These are phyloP conservation scores for Leuctra nigra DNA, from an alignment of 2,888 invertebrate species.

Conservation along the genomic window DNA sequence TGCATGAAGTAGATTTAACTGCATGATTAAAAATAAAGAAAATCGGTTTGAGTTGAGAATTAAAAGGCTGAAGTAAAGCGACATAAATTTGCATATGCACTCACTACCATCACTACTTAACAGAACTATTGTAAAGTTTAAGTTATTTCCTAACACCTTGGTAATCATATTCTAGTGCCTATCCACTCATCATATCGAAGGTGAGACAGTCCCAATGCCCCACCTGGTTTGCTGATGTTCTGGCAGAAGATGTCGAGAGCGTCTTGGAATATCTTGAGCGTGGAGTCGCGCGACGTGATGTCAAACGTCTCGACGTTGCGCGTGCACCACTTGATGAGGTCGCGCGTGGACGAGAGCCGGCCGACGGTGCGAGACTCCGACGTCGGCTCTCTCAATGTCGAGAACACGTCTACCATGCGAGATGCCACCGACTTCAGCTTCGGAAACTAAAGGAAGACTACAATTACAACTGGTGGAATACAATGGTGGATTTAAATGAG, in stretches of 20 bases:
- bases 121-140: too few species aligned
- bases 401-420: conserved; percentile 74
- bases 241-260: conserved; percentile 88
- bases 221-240: conserved; percentile 52
- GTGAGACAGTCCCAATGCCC: not conserved
- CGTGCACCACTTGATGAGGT: conserved; percentile 76
- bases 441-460: conserved; percentile 50
- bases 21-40: too few species aligned
- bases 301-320: conserved; percentile 69
- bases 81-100: too few species aligned
- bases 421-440: conserved; percentile 62
- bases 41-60: too few species aligned
- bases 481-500: too few species aligned
- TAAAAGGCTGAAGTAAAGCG: too few species aligned
- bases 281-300: conserved; percentile 60
- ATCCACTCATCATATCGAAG: not conserved
- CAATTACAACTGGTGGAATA: not conserved
- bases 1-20: too few species aligned
- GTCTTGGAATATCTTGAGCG: conserved; percentile 72
- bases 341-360: conserved; percentile 3
- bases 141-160: too few species aligned
- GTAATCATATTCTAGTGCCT: too few species aligned
- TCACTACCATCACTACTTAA: too few species aligned
- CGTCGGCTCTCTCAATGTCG: not conserved
- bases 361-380: not conserved